These are phyloP conservation scores for Nezara viridula DNA, from an alignment of 2,888 invertebrate species.

Conservation along the genomic window DNA sequence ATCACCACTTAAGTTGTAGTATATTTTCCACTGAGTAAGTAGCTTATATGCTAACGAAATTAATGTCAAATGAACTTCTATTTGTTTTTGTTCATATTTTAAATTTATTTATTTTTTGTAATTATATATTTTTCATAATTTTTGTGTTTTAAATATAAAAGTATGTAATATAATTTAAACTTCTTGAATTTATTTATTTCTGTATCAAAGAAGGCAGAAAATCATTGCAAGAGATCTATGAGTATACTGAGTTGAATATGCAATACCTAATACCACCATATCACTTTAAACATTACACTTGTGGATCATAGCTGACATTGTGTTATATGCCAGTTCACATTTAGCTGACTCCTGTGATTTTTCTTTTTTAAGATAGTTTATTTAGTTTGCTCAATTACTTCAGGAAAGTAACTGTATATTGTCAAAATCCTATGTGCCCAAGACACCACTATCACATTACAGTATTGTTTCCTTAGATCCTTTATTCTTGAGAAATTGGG, in stretches of 20 bases:
- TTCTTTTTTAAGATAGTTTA: neutral
- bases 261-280: neutral
- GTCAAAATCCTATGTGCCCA: no score
- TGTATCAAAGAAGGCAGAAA: neutral
- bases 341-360: neutral
- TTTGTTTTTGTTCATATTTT: no score
- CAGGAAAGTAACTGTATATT: no score
- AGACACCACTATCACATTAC: no score
- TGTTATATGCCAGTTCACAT: neutral
- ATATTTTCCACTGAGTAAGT: neutral
- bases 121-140: neutral
- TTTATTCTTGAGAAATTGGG: no score
- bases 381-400: no score
- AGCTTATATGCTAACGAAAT: neutral
- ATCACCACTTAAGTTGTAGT: neutral
- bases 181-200: neutral
- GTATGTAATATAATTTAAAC: neutral
- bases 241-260: neutral
- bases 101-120: neutral
- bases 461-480: no score
- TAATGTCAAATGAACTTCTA: slow-evolving; percentile 11
- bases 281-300: neutral
- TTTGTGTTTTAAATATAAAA: neutral
- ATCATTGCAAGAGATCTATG: neutral
- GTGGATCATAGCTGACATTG: neutral